Conservation (phyloP, 2,113 vertebrate genomes). For the Myiopsitta monachus region DNA sequence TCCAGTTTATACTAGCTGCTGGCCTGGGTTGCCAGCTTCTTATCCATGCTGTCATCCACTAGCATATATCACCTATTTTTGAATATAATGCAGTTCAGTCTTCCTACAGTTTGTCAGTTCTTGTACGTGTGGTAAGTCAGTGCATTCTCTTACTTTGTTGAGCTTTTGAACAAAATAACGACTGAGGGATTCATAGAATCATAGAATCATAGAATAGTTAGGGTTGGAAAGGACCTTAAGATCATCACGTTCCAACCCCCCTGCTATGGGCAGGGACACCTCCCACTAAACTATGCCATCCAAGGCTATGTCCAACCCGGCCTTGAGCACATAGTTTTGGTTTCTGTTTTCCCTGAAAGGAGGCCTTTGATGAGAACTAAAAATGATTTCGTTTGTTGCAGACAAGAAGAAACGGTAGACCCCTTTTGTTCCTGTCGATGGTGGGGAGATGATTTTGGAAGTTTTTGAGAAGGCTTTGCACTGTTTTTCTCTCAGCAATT, state of each 20-base stretch:
- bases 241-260: no score
- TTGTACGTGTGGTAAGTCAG: neutral
- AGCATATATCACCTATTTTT: neutral
- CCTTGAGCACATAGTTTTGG: no score
- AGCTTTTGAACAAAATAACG: neutral
- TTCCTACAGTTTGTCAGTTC: neutral
- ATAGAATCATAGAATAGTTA: no score
- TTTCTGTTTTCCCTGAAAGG: neutral
- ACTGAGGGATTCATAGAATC: neutral
- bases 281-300: no score
- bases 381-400: neutral
- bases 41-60: neutral
- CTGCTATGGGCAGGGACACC: no score
- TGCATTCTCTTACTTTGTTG: neutral
- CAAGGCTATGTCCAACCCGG: no score
- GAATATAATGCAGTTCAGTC: neutral
- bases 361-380: neutral
- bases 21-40: neutral
- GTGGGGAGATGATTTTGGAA: neutral
- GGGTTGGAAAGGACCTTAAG: no score
- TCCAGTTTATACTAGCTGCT: neutral
- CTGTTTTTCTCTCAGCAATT: neutral
- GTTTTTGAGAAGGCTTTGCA: neutral
- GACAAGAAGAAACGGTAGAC: neutral
- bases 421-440: neutral